phyloP scores from a whole-genome alignment of 2,113 vertebrate species.

The Mustela nigripes region DNA sequence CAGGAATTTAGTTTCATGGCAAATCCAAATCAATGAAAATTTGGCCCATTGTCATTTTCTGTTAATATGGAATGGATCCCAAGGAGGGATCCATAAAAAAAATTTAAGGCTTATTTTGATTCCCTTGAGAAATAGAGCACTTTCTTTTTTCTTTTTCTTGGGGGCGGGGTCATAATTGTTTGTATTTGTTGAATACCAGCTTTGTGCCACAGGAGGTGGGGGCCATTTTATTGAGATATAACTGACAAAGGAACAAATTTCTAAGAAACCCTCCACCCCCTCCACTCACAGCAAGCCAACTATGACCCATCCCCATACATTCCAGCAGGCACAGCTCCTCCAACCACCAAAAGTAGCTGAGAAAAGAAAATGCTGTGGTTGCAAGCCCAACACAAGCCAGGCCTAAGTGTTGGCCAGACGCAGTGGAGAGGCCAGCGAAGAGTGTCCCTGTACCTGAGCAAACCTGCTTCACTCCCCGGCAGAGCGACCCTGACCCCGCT shows the following conservation, averaged over 20 bases:
- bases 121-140: neutral
- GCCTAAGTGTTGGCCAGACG: neutral
- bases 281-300: neutral
- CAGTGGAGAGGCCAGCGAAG: no score
- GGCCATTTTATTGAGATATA: neutral
- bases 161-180: neutral
- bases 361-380: neutral
- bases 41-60: neutral
- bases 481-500: neutral
- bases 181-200: neutral
- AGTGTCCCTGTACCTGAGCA: neutral
- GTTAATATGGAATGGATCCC: neutral
- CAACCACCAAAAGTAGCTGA: neutral
- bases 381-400: neutral
- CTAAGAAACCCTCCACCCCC: neutral
- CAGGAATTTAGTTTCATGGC: neutral
- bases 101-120: slow-evolving; percentile 13
- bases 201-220: neutral
- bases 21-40: slow-evolving; percentile 39
- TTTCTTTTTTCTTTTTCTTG: neutral
- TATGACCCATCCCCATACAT: neutral
- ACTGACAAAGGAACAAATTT: neutral
- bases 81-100: neutral
- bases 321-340: neutral
- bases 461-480: neutral